These are phyloP conservation scores for Synanceia verrucosa DNA, from an alignment of 2,797 vertebrate species.

Conservation along the genomic window DNA sequence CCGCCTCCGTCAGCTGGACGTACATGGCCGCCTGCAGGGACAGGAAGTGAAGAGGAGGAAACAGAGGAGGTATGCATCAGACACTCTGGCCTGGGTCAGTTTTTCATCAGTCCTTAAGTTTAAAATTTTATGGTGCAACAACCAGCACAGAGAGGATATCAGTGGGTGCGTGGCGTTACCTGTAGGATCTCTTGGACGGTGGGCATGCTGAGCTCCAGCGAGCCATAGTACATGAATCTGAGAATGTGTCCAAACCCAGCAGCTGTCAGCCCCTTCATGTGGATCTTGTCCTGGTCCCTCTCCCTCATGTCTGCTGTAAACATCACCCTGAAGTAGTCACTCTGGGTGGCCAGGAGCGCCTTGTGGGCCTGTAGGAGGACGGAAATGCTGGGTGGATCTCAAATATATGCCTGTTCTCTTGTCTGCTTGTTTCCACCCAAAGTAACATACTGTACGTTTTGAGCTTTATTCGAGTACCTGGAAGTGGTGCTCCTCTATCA, in stretches of 20 bases:
- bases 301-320: conserved; percentile 99
- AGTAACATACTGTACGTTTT: too few relatives aligned
- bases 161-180: conserved; percentile 42
- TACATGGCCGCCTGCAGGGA: conserved; percentile 92
- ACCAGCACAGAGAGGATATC: too few relatives aligned
- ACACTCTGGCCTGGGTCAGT: too few relatives aligned
- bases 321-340: conserved; percentile 99
- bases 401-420: too few relatives aligned
- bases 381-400: background rate
- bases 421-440: background rate
- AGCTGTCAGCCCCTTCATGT: conserved; percentile 98
- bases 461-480: conserved; percentile 82
- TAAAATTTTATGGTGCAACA: too few relatives aligned
- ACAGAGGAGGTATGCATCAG: too few relatives aligned
- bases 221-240: conserved; percentile 99
- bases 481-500: conserved; percentile 99
- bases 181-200: conserved; percentile 98
- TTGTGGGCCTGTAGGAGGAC: conserved; percentile 92
- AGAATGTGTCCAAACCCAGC: conserved; percentile 98
- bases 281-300: conserved; percentile 99
- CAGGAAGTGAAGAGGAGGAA: background rate
- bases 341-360: conserved; percentile 98
- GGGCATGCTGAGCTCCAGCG: conserved; percentile 98
- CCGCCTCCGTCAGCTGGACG: conserved; percentile 97
- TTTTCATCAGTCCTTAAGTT: too few relatives aligned